Evolutionary conservation across 2,797 vertebrate species (phyloP).

Genomic region (Labeo calbasu): DNA sequence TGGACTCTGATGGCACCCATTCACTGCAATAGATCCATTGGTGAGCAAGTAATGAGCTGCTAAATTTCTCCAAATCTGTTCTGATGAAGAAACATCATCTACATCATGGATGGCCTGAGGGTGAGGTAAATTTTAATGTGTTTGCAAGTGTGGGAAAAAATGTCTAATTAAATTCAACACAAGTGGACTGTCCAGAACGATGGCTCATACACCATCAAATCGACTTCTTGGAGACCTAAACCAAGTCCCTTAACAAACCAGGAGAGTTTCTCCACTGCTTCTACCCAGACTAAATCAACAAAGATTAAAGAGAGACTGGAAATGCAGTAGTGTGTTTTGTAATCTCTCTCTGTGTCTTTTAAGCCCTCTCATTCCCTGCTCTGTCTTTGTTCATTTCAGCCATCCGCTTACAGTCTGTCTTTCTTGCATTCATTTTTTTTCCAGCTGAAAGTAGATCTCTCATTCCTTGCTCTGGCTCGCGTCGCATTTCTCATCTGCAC

Average conservation of each 20-base stretch:
- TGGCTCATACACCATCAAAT: background rate
- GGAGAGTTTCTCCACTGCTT: background rate
- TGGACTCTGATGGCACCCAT: background rate
- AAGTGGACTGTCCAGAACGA: background rate
- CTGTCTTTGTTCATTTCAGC: slow-evolving; percentile 19
- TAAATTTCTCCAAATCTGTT: background rate
- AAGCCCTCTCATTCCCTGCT: background rate
- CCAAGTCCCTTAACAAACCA: background rate
- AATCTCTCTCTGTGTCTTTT: slow-evolving; percentile 16
- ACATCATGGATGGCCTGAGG: too few relatives aligned
- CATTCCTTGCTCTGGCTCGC: slow-evolving; percentile 30
- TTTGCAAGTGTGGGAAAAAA: background rate
- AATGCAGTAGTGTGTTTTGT: slow-evolving; percentile 1
- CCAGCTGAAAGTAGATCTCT: slow-evolving; percentile 20
- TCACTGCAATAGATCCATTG: background rate
- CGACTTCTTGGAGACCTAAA: background rate
- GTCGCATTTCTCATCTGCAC: slow-evolving; percentile 54
- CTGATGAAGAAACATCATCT: too few relatives aligned
- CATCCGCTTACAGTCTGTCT: slow-evolving; percentile 23
- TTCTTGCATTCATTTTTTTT: background rate
- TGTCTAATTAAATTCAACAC: background rate
- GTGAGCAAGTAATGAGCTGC: background rate
- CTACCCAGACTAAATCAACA: background rate
- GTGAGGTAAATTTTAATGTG: background rate
- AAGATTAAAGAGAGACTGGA: slow-evolving; percentile 8